These are phyloP conservation scores for Meteorus colon DNA, from an alignment of 2,888 invertebrate genomes.

Conservation along the genomic window DNA sequence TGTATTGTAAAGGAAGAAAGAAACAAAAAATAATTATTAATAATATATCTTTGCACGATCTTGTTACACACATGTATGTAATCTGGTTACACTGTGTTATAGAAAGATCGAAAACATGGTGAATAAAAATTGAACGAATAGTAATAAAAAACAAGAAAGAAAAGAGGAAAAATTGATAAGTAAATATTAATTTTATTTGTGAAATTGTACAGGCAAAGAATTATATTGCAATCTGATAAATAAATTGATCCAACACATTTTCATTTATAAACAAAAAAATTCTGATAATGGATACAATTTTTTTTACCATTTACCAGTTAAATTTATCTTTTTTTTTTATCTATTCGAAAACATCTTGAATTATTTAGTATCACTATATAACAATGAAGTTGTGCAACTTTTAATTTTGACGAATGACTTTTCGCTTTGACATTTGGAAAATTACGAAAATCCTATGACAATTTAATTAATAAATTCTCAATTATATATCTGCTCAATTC, in stretches of 20 bases:
- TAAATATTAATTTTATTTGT: conserved; percentile 21
- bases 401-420: no score
- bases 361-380: no score
- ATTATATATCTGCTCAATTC: background rate
- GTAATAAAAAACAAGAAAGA: background rate
- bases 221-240: conserved; percentile 39
- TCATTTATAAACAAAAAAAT: conserved; percentile 21
- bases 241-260: conserved; percentile 44
- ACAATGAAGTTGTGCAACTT: no score
- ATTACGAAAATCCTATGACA: no score
- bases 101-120: background rate
- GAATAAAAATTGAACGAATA: conserved; percentile 17
- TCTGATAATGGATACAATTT: background rate
- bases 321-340: no score
- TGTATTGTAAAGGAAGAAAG: conserved; percentile 24
- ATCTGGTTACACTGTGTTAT: background rate
- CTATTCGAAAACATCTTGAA: no score
- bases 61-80: conserved; percentile 11
- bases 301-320: background rate
- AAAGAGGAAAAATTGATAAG: background rate
- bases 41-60: conserved; percentile 28
- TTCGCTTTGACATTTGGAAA: no score
- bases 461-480: background rate
- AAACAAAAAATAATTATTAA: conserved; percentile 38
- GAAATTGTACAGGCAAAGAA: conserved; percentile 37